phyloP scores from a whole-genome alignment of 2,888 invertebrate species.

The Platycheirus rosarum region DNA sequence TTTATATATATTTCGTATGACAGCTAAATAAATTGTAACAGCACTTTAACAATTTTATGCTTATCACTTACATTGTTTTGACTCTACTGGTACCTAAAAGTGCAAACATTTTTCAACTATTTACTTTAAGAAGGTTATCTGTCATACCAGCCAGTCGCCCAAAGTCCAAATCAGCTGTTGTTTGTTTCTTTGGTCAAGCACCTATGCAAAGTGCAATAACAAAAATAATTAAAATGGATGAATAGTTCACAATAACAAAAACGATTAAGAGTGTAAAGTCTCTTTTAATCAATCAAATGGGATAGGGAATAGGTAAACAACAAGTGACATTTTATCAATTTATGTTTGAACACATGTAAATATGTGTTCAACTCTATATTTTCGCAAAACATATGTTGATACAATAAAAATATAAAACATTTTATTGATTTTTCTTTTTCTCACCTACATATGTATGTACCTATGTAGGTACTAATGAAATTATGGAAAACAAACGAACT shows the following conservation, averaged over 20 bases:
- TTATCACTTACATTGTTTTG: too few species aligned
- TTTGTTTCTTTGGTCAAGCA: not conserved
- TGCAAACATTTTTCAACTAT: too few species aligned
- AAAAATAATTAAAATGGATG: not conserved
- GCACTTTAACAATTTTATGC: too few species aligned
- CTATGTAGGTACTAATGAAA: not conserved
- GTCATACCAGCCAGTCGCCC: not conserved
- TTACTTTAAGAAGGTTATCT: not conserved
- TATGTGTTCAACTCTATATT: too few species aligned
- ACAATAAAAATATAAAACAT: too few species aligned
- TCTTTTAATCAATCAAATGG: not conserved
- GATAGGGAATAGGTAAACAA: not conserved
- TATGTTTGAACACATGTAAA: too few species aligned
- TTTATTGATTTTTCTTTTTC: not conserved
- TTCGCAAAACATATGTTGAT: too few species aligned
- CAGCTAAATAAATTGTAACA: too few species aligned
- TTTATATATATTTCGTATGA: too few species aligned
- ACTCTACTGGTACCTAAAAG: too few species aligned
- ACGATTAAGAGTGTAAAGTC: not conserved
- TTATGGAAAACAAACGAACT: not conserved
- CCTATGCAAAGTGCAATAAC: not conserved
- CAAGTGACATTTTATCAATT: not conserved
- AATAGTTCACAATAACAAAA: not conserved
- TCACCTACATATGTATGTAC: not conserved
- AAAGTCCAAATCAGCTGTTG: constrained; percentile 15